Evolutionary conservation across 2,888 invertebrate species (phyloP), one percentile per base, ranked within the genome.

Genomic region (Agonum fuliginosum): DNA sequence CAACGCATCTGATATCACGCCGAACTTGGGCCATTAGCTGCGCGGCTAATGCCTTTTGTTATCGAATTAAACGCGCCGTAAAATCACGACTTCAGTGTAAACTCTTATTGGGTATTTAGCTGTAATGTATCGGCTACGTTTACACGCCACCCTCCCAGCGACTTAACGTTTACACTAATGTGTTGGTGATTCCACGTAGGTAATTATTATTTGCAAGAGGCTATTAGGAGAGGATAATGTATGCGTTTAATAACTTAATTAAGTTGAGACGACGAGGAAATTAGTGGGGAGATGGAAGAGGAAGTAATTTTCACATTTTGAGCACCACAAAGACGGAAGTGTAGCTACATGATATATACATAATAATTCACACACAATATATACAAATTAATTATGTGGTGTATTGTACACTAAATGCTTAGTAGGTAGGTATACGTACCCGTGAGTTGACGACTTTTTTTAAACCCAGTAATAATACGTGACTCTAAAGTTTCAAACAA

Each of bases 31-130:
- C 71, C 51, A 71, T 71, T 71, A 71, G 71, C 20, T 34, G 14
- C 10, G 14, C 46, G 71, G 71, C 48, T 70, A 71, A 74, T 46
- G 62, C 24, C 74, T 74, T 74, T 74, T 74, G 74, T 74, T 74
- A 74, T 74, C 74, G 74, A 74, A 74, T 74, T 74, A 74, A 74
- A 74, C 74, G 46, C 62, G 43, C 62, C 46, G 58, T 62, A 17
- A 46, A 73, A 74, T 74, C 74, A 74, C 74, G 74, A 74, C 74
- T 74, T 71, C 46, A 62, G 74, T 74, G 74, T 74, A 74, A 74
- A 74, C 65, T 74, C 62, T 46, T 74, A 74, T 58, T 74, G 74
- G 74, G 62, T 65, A 74, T 74, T 74, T 74, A 74, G 74, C 74
- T 62, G 43, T 74, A 74, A 74, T 74, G 37, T 43, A 51, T 41